Percentiles rank a stretch among this genome's conserved stretches.
phyloP scores from a whole-genome alignment of 2,797 vertebrate species.

The Toxotes lorentzi region DNA sequence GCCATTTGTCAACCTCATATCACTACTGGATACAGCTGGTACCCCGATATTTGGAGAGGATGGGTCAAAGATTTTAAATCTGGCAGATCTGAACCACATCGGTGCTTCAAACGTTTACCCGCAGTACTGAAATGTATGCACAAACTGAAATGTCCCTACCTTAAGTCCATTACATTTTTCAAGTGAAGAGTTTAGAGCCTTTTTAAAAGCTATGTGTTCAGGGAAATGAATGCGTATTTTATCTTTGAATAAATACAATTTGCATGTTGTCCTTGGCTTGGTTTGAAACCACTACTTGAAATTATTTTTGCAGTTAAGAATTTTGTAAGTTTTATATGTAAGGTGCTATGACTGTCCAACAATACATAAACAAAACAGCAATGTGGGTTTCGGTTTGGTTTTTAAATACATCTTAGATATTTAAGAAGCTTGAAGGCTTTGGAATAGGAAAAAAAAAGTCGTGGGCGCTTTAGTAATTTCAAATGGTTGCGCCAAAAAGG shows the following conservation, averaged over 20 bases:
- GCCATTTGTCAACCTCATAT: conserved; percentile 24
- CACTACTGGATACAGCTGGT: neutral
- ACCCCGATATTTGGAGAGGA: neutral
- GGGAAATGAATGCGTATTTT: conserved; percentile 57
- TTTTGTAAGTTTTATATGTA: neutral
- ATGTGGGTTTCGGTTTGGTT: neutral
- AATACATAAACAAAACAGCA: conserved; percentile 15
- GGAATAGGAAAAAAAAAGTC: neutral
- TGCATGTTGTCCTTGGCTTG: conserved; percentile 57
- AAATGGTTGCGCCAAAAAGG: neutral
- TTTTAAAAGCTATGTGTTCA: conserved; percentile 55
- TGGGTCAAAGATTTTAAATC: neutral
- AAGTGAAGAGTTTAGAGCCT: conserved; percentile 20
- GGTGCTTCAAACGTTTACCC: conserved; percentile 31
- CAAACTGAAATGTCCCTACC: conserved; percentile 25
- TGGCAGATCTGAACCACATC: neutral
- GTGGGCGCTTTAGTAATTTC: neutral
- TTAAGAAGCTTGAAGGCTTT: neutral
- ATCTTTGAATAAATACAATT: conserved; percentile 70
- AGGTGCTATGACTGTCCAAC: conserved; percentile 13
- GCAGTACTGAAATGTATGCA: conserved; percentile 25
- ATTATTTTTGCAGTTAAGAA: conserved; percentile 6
- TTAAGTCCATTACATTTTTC: conserved; percentile 12
- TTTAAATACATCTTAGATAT: neutral
- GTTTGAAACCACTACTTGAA: conserved; percentile 47